These are phyloP conservation scores for Micromys minutus DNA, from an alignment of 2,113 vertebrate genomes.

Conservation along the genomic window DNA sequence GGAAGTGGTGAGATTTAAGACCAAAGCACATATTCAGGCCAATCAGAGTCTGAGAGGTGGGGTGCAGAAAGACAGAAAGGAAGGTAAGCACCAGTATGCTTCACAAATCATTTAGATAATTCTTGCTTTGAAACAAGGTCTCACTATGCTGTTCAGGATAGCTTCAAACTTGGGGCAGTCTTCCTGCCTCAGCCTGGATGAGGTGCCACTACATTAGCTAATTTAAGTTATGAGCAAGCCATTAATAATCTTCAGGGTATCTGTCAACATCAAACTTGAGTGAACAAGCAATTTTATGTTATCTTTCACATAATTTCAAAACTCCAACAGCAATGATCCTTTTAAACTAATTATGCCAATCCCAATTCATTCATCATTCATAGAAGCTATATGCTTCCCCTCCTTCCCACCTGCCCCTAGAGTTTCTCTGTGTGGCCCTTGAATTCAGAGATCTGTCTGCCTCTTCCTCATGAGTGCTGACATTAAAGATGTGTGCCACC, in stretches of 20 bases:
- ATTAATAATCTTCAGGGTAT: neutral
- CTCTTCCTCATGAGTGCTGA: neutral
- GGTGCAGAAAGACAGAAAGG: neutral
- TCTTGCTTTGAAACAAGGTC: neutral
- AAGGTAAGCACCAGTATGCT: neutral
- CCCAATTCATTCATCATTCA: neutral
- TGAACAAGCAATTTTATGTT: neutral
- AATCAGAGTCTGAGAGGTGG: neutral
- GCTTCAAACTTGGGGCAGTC: neutral
- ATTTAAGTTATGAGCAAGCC: neutral
- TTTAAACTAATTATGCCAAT: constrained; percentile 11
- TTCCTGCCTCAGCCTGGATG: neutral
- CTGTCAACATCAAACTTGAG: neutral
- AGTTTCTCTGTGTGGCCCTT: neutral
- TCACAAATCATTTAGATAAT: constrained; percentile 21
- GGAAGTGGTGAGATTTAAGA: neutral
- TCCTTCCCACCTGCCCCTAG: rapidly evolving
- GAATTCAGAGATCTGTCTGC: neutral
- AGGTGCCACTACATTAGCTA: neutral
- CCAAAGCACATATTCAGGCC: neutral
- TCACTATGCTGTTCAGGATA: neutral
- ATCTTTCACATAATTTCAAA: neutral
- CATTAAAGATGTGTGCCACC: neutral
- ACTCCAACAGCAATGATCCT: neutral
- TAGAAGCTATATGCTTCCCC: neutral